These are phyloP conservation scores for Vanessa tameamea DNA, from an alignment of 1,140 invertebrate genomes.

Conservation along the genomic window DNA sequence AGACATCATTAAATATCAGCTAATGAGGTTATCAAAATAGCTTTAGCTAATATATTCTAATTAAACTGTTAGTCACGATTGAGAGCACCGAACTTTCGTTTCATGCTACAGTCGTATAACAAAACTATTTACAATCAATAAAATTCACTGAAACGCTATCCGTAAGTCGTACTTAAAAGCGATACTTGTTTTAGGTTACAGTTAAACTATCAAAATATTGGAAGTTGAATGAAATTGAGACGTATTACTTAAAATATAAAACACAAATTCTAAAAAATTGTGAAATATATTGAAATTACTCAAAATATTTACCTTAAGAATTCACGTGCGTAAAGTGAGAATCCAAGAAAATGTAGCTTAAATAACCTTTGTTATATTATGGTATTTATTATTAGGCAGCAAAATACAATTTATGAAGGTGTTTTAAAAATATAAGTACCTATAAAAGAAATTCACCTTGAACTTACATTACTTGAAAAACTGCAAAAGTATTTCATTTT, in stretches of 20 bases:
- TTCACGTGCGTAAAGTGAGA: no score
- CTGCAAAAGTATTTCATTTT: constrained; percentile 17
- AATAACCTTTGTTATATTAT: no score
- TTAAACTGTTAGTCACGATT: constrained; percentile 4
- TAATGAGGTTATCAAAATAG: neutral
- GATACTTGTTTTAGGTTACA: neutral
- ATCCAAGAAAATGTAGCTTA: no score
- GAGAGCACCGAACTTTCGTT: neutral
- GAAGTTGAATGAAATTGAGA: neutral
- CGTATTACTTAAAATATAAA: neutral
- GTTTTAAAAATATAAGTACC: neutral
- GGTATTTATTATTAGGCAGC: no score
- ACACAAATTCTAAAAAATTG: neutral
- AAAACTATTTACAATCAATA: constrained; percentile 10
- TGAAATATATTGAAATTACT: neutral
- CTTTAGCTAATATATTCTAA: neutral
- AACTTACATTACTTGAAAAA: constrained; percentile 25
- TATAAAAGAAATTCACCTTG: constrained; percentile 7
- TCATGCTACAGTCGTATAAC: constrained; percentile 9
- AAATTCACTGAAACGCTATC: constrained; percentile 4
- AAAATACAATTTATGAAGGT: neutral
- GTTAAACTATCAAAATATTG: neutral
- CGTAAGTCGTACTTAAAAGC: neutral
- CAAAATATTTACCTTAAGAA: no score
- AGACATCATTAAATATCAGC: no score